A percentile compares a stretch with the other conserved stretches of the same genome.
Conservation (phyloP, 2,797 vertebrate species). For the Pitangus sulphuratus region DNA sequence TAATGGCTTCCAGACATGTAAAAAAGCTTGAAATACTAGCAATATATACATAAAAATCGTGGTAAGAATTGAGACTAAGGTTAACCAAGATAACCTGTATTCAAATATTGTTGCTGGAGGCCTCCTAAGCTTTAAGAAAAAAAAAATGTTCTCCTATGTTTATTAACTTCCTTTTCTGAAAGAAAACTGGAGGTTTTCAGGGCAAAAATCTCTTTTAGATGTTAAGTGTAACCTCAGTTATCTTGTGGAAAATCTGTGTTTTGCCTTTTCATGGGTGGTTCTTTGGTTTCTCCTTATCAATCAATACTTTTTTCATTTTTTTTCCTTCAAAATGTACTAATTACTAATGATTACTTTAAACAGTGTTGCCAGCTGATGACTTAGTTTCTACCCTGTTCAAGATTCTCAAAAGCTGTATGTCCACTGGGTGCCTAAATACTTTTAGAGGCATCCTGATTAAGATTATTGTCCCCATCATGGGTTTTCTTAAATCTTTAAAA, state of each 20-base stretch:
- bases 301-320: not conserved
- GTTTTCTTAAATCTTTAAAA: not conserved
- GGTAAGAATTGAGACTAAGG: not conserved
- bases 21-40: not conserved
- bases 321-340: not conserved
- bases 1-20: not conserved
- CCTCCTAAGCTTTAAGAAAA: not conserved
- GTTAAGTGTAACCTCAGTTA: not conserved
- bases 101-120: not conserved
- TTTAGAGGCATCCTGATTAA: not conserved
- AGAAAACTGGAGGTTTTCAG: fast-evolving
- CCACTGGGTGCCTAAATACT: not conserved
- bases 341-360: not conserved
- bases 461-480: not conserved
- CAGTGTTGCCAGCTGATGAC: not conserved
- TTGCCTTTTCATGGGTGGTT: not conserved
- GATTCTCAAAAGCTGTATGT: not conserved
- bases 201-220: not conserved
- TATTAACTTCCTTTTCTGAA: not conserved
- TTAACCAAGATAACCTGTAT: not conserved
- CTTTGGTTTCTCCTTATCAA: not conserved
- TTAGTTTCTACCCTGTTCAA: not conserved
- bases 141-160: not conserved
- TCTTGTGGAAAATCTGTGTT: not conserved
- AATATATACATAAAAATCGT: not conserved